Evolutionary conservation across 2,888 invertebrate species (phyloP).

Genomic region (Seira ritae): DNA sequence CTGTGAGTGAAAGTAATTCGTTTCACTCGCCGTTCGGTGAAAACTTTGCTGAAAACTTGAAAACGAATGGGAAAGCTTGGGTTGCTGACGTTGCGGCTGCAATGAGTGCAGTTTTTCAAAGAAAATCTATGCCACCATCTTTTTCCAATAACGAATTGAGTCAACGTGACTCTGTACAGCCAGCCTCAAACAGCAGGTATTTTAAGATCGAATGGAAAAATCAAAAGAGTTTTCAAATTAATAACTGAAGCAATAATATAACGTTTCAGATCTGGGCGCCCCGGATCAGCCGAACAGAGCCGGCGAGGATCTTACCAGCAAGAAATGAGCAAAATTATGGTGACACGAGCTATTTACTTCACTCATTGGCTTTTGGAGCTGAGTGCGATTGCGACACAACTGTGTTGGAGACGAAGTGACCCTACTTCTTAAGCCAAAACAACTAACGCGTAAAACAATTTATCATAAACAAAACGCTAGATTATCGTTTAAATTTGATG

Average conservation of each 20-base stretch:
- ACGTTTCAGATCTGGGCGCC: constrained; percentile 16
- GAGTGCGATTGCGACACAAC: constrained; percentile 69
- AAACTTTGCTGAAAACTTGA: constrained; percentile 59
- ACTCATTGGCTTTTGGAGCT: constrained; percentile 73
- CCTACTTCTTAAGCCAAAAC: too few relatives aligned
- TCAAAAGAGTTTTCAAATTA: background rate
- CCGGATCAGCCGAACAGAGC: constrained; percentile 20
- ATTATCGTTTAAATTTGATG: too few relatives aligned
- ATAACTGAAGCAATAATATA: too few relatives aligned
- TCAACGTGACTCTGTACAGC: constrained; percentile 40
- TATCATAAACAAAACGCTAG: too few relatives aligned
- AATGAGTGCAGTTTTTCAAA: constrained; percentile 54
- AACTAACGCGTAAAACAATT: too few relatives aligned
- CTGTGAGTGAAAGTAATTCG: constrained; percentile 14
- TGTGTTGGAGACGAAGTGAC: constrained; percentile 64
- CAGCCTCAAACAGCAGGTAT: constrained; percentile 6
- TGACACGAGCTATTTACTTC: constrained; percentile 69
- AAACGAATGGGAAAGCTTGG: constrained; percentile 41
- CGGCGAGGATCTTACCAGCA: constrained; percentile 26
- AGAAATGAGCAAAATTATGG: constrained; percentile 60
- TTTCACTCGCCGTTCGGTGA: constrained; percentile 47
- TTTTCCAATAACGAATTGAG: background rate
- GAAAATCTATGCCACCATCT: constrained; percentile 33
- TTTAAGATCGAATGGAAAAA: background rate
- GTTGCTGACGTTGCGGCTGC: constrained; percentile 47